Percentiles rank a stretch among this genome's conserved stretches.
Conservation (phyloP, 2,888 invertebrate genomes). For the Sminthurinus aureus region DNA sequence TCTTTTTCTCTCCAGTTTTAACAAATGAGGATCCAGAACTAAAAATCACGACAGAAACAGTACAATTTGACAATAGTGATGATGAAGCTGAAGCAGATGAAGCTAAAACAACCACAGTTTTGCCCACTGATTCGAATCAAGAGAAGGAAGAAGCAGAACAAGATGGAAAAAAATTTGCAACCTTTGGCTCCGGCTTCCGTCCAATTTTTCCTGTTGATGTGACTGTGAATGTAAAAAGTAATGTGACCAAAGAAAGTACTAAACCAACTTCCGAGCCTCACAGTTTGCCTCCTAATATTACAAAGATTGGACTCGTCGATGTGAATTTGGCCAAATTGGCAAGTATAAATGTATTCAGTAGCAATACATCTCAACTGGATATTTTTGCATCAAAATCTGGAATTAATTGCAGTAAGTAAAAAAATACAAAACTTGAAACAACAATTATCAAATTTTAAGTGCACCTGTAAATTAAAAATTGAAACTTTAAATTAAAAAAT, state of each 20-base stretch:
- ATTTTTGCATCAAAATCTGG: background rate
- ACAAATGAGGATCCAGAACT: background rate
- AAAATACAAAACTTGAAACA: too few species aligned
- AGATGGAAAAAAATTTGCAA: background rate
- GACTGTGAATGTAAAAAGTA: background rate
- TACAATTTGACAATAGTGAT: background rate
- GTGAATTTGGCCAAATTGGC: slow-evolving; percentile 6
- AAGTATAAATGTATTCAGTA: background rate
- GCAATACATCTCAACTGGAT: background rate
- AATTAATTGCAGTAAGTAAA: background rate
- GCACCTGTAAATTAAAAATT: too few species aligned
- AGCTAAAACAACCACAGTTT: background rate
- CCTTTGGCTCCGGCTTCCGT: background rate
- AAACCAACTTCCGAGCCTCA: background rate
- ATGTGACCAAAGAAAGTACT: background rate
- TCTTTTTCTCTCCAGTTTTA: background rate
- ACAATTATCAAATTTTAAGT: too few species aligned
- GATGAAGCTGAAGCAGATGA: background rate
- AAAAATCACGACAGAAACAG: background rate
- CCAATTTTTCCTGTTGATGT: background rate
- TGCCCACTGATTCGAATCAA: background rate
- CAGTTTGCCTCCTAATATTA: background rate
- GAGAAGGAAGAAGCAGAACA: background rate
- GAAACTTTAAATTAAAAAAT: too few species aligned
- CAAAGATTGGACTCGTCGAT: background rate